Evolutionary conservation across 2,888 invertebrate species (phyloP).

Genomic region (Brachyptera putata): DNA sequence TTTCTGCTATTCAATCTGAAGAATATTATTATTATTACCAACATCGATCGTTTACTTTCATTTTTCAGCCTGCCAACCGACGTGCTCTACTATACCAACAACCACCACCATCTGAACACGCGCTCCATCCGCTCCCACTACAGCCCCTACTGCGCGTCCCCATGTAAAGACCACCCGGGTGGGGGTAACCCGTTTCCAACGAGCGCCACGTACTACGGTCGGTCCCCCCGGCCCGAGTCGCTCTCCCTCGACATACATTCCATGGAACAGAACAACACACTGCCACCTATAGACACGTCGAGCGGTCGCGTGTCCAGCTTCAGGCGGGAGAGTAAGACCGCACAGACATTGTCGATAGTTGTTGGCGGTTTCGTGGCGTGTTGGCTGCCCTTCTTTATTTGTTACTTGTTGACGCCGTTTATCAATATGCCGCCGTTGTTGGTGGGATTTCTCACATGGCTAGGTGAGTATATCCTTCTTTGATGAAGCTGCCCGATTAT

Average conservation of each 20-base stretch:
- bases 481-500: no score
- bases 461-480: slow-evolving; percentile 54
- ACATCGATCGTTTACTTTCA: no score
- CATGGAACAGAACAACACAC: background rate
- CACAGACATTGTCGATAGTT: slow-evolving; percentile 80
- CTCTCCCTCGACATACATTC: slow-evolving; percentile 48
- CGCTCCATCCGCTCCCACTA: slow-evolving; percentile 31
- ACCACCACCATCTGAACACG: slow-evolving; percentile 22
- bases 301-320: slow-evolving; percentile 42
- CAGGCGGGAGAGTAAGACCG: slow-evolving; percentile 80
- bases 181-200: slow-evolving; percentile 15
- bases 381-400: slow-evolving; percentile 84
- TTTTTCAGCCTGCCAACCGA: slow-evolving; percentile 16
- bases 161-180: slow-evolving; percentile 22
- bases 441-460: slow-evolving; percentile 76
- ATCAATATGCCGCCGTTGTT: slow-evolving; percentile 59
- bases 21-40: no score
- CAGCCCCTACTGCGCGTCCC: slow-evolving; percentile 25
- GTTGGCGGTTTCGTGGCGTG: slow-evolving; percentile 85
- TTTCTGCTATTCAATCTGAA: no score
- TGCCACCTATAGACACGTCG: slow-evolving; percentile 7
- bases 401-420: slow-evolving; percentile 77
- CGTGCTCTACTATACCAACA: slow-evolving; percentile 11
- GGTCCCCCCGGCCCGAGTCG: slow-evolving; percentile 51
- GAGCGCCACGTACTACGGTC: slow-evolving; percentile 18